Percentiles rank a stretch among this genome's conserved stretches.
These are phyloP conservation scores for Misgurnus anguillicaudatus DNA, from an alignment of 2,113 vertebrate genomes.

Conservation along the genomic window DNA sequence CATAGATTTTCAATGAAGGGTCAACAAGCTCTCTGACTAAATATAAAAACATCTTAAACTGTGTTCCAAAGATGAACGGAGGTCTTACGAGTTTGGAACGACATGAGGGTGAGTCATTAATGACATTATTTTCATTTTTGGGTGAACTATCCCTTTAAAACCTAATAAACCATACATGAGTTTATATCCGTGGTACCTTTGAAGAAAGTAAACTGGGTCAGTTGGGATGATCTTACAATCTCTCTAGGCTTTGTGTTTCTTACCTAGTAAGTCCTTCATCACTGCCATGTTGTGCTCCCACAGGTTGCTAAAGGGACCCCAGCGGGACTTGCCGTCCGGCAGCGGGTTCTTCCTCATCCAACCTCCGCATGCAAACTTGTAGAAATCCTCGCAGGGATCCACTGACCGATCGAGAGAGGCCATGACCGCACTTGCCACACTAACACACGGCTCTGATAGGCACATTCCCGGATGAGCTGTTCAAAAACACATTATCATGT, in stretches of 20 bases:
- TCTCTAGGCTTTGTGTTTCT: conserved; percentile 31
- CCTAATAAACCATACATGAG: too few relatives aligned
- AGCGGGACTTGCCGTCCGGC: conserved; percentile 91
- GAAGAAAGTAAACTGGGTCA: neutral
- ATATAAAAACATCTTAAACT: too few relatives aligned
- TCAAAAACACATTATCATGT: neutral
- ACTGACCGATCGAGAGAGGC: conserved; percentile 82
- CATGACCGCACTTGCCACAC: conserved; percentile 83
- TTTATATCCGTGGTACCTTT: too few relatives aligned
- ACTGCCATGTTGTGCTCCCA: conserved; percentile 95
- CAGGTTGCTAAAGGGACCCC: conserved; percentile 93
- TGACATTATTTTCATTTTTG: too few relatives aligned
- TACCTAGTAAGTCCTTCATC: conserved; percentile 93
- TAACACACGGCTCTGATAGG: conserved; percentile 85
- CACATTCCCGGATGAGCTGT: conserved; percentile 77
- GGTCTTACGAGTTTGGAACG: too few relatives aligned
- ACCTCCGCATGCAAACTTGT: conserved; percentile 89
- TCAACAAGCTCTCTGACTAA: too few relatives aligned
- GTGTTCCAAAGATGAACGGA: too few relatives aligned
- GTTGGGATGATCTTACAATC: neutral
- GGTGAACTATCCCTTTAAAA: too few relatives aligned
- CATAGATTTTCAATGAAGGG: too few relatives aligned
- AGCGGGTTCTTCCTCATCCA: conserved; percentile 93
- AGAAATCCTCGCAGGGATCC: conserved; percentile 94
- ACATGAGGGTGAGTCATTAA: too few relatives aligned